phyloP scores from a whole-genome alignment of 1,140 invertebrate genomes.

The Pomacea maculata region DNA sequence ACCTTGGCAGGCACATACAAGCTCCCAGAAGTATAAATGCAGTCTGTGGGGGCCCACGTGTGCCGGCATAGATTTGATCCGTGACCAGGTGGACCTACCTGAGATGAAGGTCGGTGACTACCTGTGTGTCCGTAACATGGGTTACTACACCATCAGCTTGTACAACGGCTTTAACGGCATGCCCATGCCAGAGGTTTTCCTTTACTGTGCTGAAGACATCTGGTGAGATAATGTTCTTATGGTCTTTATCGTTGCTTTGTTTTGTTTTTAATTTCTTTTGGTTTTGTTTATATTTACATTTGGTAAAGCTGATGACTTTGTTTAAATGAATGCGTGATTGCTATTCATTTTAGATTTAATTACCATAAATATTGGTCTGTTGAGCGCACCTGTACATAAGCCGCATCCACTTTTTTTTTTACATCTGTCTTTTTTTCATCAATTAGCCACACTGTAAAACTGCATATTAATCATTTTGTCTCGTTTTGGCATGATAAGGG shows the following conservation, averaged over 20 bases:
- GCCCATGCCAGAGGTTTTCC: slow-evolving; percentile 75
- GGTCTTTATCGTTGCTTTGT: neutral
- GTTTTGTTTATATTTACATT: no score
- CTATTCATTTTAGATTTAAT: no score
- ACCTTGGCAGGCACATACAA: slow-evolving; percentile 39
- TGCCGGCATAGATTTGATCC: slow-evolving; percentile 89
- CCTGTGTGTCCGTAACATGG: slow-evolving; percentile 91
- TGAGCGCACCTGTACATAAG: no score
- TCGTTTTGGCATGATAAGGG: no score
- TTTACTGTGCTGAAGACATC: slow-evolving; percentile 51
- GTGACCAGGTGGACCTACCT: slow-evolving; percentile 76
- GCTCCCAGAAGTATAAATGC: slow-evolving; percentile 68
- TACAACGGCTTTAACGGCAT: slow-evolving; percentile 91
- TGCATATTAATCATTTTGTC: no score
- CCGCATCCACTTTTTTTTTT: no score
- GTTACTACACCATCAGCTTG: slow-evolving; percentile 90
- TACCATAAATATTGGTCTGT: no score
- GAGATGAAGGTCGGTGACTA: slow-evolving; percentile 83
- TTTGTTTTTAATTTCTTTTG: no score
- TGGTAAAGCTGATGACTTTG: no score
- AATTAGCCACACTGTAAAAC: no score
- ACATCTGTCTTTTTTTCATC: no score
- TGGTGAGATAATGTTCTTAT: slow-evolving; percentile 41
- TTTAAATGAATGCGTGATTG: no score
- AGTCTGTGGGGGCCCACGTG: slow-evolving; percentile 95